These are phyloP conservation scores for Megaceryle maxima DNA, from an alignment of 2,113 vertebrate species.

Conservation along the genomic window DNA sequence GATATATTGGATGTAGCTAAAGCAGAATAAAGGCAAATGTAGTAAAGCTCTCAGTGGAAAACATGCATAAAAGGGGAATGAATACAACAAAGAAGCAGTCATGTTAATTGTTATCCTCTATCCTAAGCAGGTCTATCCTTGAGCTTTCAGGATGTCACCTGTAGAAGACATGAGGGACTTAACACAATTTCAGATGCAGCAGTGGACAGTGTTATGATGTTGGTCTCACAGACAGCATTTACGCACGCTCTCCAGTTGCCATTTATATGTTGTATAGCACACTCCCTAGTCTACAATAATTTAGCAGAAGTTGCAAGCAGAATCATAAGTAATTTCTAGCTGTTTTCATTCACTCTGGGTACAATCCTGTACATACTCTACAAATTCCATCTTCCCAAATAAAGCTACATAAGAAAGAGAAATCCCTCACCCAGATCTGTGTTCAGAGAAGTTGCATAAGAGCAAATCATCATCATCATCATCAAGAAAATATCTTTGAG, in stretches of 20 bases:
- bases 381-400: neutral
- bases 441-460: neutral
- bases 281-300: neutral
- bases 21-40: neutral
- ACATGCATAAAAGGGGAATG: neutral
- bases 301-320: neutral
- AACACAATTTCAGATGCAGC: neutral
- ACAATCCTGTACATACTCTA: neutral
- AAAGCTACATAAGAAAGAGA: neutral
- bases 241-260: neutral
- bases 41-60: neutral
- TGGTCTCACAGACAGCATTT: neutral
- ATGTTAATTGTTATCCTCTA: neutral
- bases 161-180: neutral
- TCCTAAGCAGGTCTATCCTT: neutral
- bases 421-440: neutral
- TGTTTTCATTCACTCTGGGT: neutral
- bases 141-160: neutral
- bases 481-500: neutral
- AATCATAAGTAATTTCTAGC: neutral
- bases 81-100: neutral
- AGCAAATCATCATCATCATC: neutral
- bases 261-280: neutral
- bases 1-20: neutral
- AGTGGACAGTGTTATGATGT: neutral